These are phyloP conservation scores for Exephanes ischioxanthus DNA, from an alignment of 2,888 invertebrate genomes.

Conservation along the genomic window DNA sequence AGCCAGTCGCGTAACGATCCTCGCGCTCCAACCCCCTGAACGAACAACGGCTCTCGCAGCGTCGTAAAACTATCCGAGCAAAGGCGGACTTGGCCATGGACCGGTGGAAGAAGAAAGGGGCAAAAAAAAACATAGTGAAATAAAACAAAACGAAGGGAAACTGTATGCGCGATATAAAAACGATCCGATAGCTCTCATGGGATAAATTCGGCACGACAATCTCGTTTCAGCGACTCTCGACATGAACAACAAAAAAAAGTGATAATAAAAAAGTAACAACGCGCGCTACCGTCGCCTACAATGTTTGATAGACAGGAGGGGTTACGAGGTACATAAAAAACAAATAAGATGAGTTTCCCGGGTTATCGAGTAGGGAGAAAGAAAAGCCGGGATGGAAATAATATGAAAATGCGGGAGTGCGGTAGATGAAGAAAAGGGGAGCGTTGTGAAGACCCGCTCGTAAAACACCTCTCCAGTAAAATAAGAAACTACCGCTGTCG, in stretches of 20 bases:
- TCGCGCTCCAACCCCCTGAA: slow-evolving; percentile 11
- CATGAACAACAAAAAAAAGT: background rate
- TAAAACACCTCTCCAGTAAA: background rate
- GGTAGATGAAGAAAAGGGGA: background rate
- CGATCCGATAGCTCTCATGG: slow-evolving; percentile 50
- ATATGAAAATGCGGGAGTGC: background rate
- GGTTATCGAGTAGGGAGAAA: background rate
- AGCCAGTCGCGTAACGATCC: slow-evolving; percentile 30
- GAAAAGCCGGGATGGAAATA: background rate
- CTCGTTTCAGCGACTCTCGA: slow-evolving; percentile 37
- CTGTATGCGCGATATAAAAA: slow-evolving; percentile 45
- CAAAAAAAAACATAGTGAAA: background rate
- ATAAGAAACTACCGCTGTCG: background rate
- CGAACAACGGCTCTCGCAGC: slow-evolving; percentile 12
- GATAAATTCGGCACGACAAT: slow-evolving; percentile 48
- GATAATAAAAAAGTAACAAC: background rate
- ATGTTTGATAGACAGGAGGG: slow-evolving; percentile 8
- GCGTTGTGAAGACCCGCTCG: background rate
- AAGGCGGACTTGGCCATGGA: slow-evolving; percentile 34
- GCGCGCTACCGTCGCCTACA: background rate
- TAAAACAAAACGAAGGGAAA: slow-evolving; percentile 21
- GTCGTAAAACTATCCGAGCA: slow-evolving; percentile 50
- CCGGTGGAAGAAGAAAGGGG: slow-evolving; percentile 7
- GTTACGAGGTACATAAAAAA: background rate
- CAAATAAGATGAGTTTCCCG: background rate